These are phyloP conservation scores for Lepidotrigona ventralis DNA, from an alignment of 1,140 invertebrate genomes.

Conservation along the genomic window DNA sequence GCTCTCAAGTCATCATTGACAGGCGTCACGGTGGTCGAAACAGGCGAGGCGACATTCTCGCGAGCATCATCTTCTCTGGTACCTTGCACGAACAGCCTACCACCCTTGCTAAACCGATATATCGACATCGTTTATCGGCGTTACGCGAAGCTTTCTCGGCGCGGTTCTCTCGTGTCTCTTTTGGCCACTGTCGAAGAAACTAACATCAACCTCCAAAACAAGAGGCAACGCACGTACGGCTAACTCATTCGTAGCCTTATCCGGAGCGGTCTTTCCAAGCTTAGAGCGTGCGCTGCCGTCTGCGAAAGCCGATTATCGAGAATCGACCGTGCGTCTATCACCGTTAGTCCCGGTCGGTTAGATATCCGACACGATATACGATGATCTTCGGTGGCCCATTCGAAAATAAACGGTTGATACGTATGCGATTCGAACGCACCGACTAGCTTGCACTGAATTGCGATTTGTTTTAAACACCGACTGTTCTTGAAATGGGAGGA, in stretches of 20 bases:
- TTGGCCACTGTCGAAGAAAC: neutral
- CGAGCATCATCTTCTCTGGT: constrained; percentile 84
- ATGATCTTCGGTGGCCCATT: neutral
- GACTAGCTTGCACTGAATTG: neutral
- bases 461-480: neutral
- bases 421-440: neutral
- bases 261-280: neutral
- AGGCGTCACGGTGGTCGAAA: constrained; percentile 62
- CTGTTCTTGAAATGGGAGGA: neutral
- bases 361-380: neutral
- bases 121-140: constrained; percentile 81
- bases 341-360: neutral
- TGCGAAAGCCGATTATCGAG: constrained; percentile 45
- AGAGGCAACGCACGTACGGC: neutral
- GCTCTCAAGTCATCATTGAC: constrained; percentile 84
- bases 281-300: neutral
- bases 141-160: neutral
- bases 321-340: constrained; percentile 12
- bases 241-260: constrained; percentile 31
- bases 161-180: too few relatives aligned
- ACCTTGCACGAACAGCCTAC: constrained; percentile 89
- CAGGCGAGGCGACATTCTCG: constrained; percentile 72
- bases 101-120: constrained; percentile 87
- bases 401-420: neutral
- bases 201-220: constrained; percentile 9